Evolutionary conservation across 2,113 vertebrate species (phyloP).

Genomic region (Protomyctophum bolini): DNA sequence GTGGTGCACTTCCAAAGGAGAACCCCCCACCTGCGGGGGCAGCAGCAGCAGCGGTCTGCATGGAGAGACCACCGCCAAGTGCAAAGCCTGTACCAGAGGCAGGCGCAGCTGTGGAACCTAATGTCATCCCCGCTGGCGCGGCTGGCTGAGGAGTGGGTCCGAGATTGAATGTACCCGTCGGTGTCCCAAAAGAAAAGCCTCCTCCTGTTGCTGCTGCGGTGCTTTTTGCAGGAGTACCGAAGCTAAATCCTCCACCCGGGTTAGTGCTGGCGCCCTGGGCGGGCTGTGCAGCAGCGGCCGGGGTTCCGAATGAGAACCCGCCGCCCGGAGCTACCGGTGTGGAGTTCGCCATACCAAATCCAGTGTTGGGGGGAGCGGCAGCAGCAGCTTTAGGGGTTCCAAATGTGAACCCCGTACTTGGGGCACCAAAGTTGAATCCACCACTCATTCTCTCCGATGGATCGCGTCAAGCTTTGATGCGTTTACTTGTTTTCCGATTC

Average conservation of each 20-base stretch:
- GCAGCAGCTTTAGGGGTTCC: slow-evolving; percentile 70
- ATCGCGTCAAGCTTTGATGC: slow-evolving; percentile 26
- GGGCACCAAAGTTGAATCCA: slow-evolving; percentile 81
- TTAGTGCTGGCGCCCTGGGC: slow-evolving; percentile 51
- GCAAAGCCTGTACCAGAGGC: slow-evolving; percentile 66
- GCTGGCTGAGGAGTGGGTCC: slow-evolving; percentile 70
- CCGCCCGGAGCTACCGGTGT: slow-evolving; percentile 58
- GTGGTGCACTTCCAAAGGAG: slow-evolving; percentile 42
- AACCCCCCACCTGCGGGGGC: slow-evolving; percentile 64
- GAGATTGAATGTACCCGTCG: slow-evolving; percentile 70
- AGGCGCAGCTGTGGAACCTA: slow-evolving; percentile 70
- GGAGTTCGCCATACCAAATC: slow-evolving; percentile 73
- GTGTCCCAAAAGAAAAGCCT: slow-evolving; percentile 80
- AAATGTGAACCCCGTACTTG: slow-evolving; percentile 78
- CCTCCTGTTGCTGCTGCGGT: slow-evolving; percentile 43
- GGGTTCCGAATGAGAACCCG: slow-evolving; percentile 78
- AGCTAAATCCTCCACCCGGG: slow-evolving; percentile 77
- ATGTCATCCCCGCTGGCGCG: slow-evolving; percentile 68
- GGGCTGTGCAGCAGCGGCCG: slow-evolving; percentile 49
- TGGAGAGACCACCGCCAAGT: slow-evolving; percentile 52
- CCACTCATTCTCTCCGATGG: slow-evolving; percentile 77
- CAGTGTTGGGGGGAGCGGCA: slow-evolving; percentile 34
- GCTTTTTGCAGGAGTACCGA: slow-evolving; percentile 76
- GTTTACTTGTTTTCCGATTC: slow-evolving; percentile 48
- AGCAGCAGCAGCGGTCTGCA: slow-evolving; percentile 48